phyloP scores from a whole-genome alignment of 2,797 vertebrate genomes.

The Pogoniulus pusillus region DNA sequence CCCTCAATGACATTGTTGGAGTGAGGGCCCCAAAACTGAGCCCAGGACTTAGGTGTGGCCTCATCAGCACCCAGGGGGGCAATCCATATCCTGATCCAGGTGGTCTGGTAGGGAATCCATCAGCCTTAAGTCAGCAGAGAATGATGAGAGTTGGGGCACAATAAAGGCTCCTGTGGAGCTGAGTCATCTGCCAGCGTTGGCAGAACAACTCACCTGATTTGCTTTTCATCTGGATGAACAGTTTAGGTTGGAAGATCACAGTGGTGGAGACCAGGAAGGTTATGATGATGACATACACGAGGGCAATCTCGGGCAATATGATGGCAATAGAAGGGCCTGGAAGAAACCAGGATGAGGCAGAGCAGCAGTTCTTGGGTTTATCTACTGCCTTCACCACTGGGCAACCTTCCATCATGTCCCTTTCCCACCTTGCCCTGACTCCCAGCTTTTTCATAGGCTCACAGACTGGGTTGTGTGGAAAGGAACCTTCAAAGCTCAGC shows the following conservation, averaged over 20 bases:
- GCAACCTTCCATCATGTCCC: fast-evolving
- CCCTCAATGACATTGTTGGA: too few relatives aligned
- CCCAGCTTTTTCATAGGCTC: background rate
- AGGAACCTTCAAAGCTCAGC: too few relatives aligned
- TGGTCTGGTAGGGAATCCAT: too few relatives aligned
- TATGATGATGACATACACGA: background rate
- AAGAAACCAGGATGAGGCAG: background rate
- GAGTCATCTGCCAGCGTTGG: background rate
- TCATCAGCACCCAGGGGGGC: too few relatives aligned
- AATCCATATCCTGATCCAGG: too few relatives aligned
- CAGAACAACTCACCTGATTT: background rate
- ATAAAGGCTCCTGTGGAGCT: fast-evolving
- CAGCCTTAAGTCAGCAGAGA: background rate
- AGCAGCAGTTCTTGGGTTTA: fast-evolving
- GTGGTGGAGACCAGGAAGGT: constrained; percentile 8
- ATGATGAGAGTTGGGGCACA: background rate
- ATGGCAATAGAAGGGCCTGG: constrained; percentile 43
- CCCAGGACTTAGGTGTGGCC: too few relatives aligned
- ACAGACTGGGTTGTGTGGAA: background rate
- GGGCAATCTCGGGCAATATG: constrained; percentile 5
- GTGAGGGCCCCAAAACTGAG: too few relatives aligned
- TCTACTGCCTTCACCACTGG: fast-evolving
- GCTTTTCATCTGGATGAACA: background rate
- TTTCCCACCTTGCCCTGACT: background rate
- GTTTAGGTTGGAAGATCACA: background rate